Base-by-base conservation (phyloP, 2,113 vertebrate species). In the Aspiorhynchus laticeps region DNA sequence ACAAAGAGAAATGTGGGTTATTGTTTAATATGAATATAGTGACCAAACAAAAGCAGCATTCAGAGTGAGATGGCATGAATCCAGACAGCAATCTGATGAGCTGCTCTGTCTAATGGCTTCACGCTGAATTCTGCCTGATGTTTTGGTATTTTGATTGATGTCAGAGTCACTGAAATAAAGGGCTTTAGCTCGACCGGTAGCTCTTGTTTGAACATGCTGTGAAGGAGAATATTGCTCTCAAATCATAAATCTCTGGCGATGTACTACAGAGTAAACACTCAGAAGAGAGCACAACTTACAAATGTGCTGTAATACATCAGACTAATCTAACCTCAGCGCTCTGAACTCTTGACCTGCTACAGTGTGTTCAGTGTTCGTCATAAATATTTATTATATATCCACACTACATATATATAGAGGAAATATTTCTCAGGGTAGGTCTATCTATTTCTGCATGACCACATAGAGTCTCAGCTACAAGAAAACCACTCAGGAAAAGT, bases 1-100 rank as follows among this genome's bases (percentile, higher is more conserved):
- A 71, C 31, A 86, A 67, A 89, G 48, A 71, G 10, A 41, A 59
- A 43, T 67, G 26, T n/a, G 61, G 36, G 53, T 88, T 91, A 85
- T 90, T 56, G 83, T 88, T 88, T 84, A 87, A 86, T 89, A 82
- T 87, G 84, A 79, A 63, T 41, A 28, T 41, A 28, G n/a, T 80
- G 33, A 78, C 74, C 82, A 46, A 91, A 89, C 89, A 91, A 90
- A 88, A 90, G 78, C 28, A 86, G 76, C 65, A 91, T 90, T 92
- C 87, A 90, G 28, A 31, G 63, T 83, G 63, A 71, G 15, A n/a
- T 88, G 91, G 90, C 91, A 15, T 4, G 3, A 19, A 26, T 85
- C 88, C 91, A 91, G 73, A 86, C 19, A 79, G 85, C 73, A 90
- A 85, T 88, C 75, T 91, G 83, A 24, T 24, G 53, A 24, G 53